These are phyloP conservation scores for Clarias gariepinus DNA, from an alignment of 2,113 vertebrate genomes.

Conservation along the genomic window DNA sequence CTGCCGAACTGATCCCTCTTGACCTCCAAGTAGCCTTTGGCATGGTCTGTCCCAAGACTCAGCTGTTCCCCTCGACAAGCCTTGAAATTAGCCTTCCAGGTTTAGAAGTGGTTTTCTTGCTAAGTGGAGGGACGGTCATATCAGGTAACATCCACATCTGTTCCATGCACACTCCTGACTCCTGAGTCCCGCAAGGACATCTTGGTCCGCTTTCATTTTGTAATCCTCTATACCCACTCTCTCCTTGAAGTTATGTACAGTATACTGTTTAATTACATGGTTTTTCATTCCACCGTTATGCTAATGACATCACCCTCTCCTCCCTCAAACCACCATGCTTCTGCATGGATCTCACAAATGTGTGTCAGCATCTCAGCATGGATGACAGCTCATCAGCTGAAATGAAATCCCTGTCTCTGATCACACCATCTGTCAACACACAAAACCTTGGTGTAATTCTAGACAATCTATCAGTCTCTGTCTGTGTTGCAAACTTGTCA, in stretches of 20 bases:
- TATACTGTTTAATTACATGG: no score
- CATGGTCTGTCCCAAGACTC: not conserved
- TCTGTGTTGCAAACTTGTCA: not conserved
- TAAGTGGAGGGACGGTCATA: not conserved
- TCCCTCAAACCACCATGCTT: not conserved
- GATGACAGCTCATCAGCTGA: conserved; percentile 16
- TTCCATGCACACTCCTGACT: not conserved
- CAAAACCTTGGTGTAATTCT: not conserved
- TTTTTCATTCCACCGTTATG: not conserved
- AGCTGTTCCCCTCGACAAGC: not conserved
- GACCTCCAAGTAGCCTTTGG: not conserved
- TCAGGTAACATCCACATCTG: not conserved
- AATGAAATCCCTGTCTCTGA: not conserved
- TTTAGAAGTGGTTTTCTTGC: not conserved
- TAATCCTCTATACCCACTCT: not conserved
- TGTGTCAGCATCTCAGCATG: not conserved
- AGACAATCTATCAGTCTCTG: conserved; percentile 7
- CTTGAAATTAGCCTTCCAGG: not conserved
- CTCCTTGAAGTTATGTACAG: not conserved
- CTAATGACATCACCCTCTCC: not conserved
- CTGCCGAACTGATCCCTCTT: not conserved
- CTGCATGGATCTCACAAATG: not conserved
- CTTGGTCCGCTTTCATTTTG: not conserved
- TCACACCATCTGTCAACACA: not conserved
- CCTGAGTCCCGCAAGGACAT: not conserved